phyloP scores from a whole-genome alignment of 2,797 vertebrate species.

The Pipistrellus kuhlii region DNA sequence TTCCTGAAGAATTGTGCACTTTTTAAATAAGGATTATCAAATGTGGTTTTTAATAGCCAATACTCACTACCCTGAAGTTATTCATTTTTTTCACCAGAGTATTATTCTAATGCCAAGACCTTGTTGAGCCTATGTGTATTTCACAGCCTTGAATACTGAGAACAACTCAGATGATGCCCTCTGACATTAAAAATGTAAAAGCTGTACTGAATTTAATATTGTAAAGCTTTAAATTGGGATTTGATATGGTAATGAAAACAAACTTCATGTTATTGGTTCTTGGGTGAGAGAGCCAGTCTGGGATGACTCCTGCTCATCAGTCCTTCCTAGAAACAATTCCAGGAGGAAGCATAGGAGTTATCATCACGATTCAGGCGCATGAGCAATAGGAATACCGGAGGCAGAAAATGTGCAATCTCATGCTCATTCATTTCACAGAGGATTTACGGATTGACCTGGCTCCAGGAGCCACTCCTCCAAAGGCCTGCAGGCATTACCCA shows the following conservation, averaged over 20 bases:
- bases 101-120: background rate
- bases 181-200: background rate
- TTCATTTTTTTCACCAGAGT: background rate
- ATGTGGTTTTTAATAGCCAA: background rate
- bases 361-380: slow-evolving; percentile 60
- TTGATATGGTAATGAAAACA: background rate
- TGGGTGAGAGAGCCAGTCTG: background rate
- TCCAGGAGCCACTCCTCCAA: slow-evolving; percentile 21
- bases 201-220: background rate
- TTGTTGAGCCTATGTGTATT: background rate
- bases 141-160: background rate
- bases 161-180: background rate
- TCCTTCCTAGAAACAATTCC: slow-evolving; percentile 49
- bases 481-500: slow-evolving; percentile 3
- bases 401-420: slow-evolving; percentile 63
- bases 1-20: background rate
- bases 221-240: background rate
- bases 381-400: slow-evolving; percentile 58
- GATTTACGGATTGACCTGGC: slow-evolving; percentile 75
- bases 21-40: slow-evolving; percentile 16
- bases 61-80: background rate
- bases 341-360: slow-evolving; percentile 21
- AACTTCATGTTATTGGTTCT: background rate
- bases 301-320: background rate
- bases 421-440: slow-evolving; percentile 77